A percentile compares a stretch with the other conserved stretches of the same genome.
Evolutionary conservation across 1,140 invertebrate species (phyloP).

Genomic region (Lasioglossum baleicum): DNA sequence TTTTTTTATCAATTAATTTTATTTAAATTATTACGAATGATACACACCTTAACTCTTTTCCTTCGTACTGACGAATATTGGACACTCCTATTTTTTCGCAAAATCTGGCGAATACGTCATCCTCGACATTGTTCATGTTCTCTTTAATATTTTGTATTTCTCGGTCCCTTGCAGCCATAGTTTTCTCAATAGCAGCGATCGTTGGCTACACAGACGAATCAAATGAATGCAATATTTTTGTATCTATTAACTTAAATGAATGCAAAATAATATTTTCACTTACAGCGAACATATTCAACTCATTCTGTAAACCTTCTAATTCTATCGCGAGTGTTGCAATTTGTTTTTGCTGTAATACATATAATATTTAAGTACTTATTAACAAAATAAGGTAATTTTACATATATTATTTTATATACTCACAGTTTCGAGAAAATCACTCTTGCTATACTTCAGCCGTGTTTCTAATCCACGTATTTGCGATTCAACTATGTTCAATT

Average conservation of each 20-base stretch:
- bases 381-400: slow-evolving; percentile 1
- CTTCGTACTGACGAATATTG: slow-evolving; percentile 99
- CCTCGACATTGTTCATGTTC: slow-evolving; percentile 98
- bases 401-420: slow-evolving; percentile 53
- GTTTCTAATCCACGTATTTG: slow-evolving; percentile 98
- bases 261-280: slow-evolving; percentile 67
- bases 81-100: slow-evolving; percentile 96
- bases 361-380: slow-evolving; percentile 2
- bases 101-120: slow-evolving; percentile 97
- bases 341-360: slow-evolving; percentile 84
- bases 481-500: slow-evolving; percentile 97
- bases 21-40: slow-evolving; percentile 1
- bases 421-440: slow-evolving; percentile 91
- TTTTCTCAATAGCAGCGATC: slow-evolving; percentile 82
- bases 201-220: slow-evolving; percentile 65
- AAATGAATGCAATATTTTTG: background rate
- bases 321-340: slow-evolving; percentile 88
- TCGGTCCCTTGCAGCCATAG: slow-evolving; percentile 90
- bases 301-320: slow-evolving; percentile 84
- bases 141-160: slow-evolving; percentile 96
- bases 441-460: slow-evolving; percentile 96
- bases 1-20: too few relatives aligned
- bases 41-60: slow-evolving; percentile 90
- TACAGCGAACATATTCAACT: slow-evolving; percentile 89
- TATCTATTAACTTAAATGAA: background rate